A percentile compares a stretch with the other conserved stretches of the same genome.
These are phyloP conservation scores for Nestor notabilis DNA, from an alignment of 2,113 vertebrate genomes.

Conservation along the genomic window DNA sequence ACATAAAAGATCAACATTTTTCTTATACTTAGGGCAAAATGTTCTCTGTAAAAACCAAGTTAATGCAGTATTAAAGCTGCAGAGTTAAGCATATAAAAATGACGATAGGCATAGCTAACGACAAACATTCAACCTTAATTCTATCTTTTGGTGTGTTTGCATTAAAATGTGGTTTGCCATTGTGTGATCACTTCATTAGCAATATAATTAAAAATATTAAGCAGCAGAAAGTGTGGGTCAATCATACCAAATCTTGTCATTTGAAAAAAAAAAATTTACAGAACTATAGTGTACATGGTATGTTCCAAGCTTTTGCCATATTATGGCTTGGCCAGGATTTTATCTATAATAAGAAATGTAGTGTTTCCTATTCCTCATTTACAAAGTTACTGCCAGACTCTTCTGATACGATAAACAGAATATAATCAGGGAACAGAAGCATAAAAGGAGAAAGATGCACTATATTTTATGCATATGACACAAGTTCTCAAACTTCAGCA, in stretches of 20 bases:
- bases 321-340: background rate
- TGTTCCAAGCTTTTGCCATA: background rate
- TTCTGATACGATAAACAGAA: background rate
- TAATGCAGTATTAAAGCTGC: constrained; percentile 57
- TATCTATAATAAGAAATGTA: background rate
- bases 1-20: constrained; percentile 52
- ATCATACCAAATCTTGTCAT: background rate
- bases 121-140: background rate
- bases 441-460: background rate
- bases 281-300: rapidly evolving
- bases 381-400: background rate
- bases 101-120: background rate
- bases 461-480: background rate
- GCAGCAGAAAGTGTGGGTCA: background rate
- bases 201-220: constrained; percentile 13
- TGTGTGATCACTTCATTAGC: background rate
- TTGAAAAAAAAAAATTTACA: background rate
- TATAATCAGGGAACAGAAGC: background rate
- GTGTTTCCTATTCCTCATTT: background rate
- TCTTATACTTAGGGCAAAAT: constrained; percentile 33
- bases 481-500: background rate
- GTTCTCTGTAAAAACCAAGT: constrained; percentile 32
- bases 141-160: background rate
- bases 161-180: background rate
- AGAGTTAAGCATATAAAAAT: constrained; percentile 52